Base-by-base conservation (phyloP, 2,113 vertebrate genomes). In the Xenopus laevis region DNA sequence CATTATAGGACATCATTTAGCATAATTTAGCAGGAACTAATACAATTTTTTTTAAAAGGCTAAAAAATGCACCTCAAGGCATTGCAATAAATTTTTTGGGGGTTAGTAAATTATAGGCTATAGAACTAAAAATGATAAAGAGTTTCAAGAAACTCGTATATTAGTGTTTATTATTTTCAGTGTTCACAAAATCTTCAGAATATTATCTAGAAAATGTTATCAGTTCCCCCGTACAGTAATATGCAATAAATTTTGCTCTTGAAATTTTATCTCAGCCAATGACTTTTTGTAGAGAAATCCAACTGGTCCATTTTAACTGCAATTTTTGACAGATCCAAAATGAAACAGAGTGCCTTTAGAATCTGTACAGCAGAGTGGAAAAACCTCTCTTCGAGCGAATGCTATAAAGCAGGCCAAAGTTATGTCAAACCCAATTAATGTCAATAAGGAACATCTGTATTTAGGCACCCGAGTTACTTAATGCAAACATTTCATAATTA, bases 401-500 rank as follows among this genome's bases (percentile, higher is more conserved):
- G 86, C 78, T 87, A 84, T 76, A 85, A 85, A 86, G 84, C 90
- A 87, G 88, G 89, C 92, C 90, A 90, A 87, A 90, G 86, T 88
- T 90, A 84, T 78, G 92, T 91, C 92, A 91, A 81, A 81, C 87
- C 85, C 89, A 91, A 92, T 92, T 91, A 90, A 84, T 71, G 86
- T 92, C 89, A 91, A 88, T 76, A 81, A 90, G 83, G 88, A 91
- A 90, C 91, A 93, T 91, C 91, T 92, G 91, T 90, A 87, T 88
- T 88, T 88, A 84, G 86, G 90, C 87, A 89, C 87, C 88, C 86
- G 85, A 79, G 81, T 86, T 87, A 84, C 88, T 87, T 85, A 88
- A 88, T 86, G 87, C 89, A 91, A 91, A 91, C 91, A 91, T 89
- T 88, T 85, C 81, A 79, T 90, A 90, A 91, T 89, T 90, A 86